Evolutionary conservation across 2,888 invertebrate genomes (phyloP), one percentile per base, ranked within the genome.

Genomic region (Panorpa germanica): DNA sequence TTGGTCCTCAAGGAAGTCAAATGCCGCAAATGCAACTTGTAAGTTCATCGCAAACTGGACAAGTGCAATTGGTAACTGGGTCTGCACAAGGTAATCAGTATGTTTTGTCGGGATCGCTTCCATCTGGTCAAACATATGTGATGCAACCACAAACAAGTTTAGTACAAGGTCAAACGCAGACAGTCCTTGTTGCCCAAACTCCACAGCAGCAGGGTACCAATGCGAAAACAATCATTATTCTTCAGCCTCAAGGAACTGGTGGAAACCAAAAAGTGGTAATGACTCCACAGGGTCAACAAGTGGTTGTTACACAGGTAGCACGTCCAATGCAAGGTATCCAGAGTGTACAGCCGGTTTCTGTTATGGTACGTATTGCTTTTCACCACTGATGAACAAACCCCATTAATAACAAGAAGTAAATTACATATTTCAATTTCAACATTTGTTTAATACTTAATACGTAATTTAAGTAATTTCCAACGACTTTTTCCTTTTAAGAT

Each of bases 161-260:
- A 40, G 57, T 61, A 2, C 68, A 69, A 39, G 41, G 45, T 3
- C 17, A 36, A 11, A 35, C 36, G 16, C 52, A 52, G 37, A 71
- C 73, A 0, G 63, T 74, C 1, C 48, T 74, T 2, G 64, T 74
- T 0, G 68, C 73, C 1, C 72, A 73, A 42, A 64, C 71, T 2
- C 57, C 68, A 0, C 72, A 72, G 40, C 72, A 73, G 35, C 65
- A 65, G 37, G 67, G 65, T 1, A 60, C 67, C 1, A 63, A 63
- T 3, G 59, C 70, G 2, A 74, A 74, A 42, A 75, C 74, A 1
- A 74, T 74, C 17, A 75, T 75, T 26, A 65, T 75, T 28, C 50
- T 74, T 22, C 74, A 74, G 40, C 71, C 69, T 12, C 64, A 64
- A 39, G 43, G 49, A 4, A n/a, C n/a, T n/a, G n/a, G 11, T 19